Evolutionary conservation across 2,797 vertebrate species (phyloP), one percentile per base, ranked within the genome.

Genomic region (Arctocebus calabarensis): DNA sequence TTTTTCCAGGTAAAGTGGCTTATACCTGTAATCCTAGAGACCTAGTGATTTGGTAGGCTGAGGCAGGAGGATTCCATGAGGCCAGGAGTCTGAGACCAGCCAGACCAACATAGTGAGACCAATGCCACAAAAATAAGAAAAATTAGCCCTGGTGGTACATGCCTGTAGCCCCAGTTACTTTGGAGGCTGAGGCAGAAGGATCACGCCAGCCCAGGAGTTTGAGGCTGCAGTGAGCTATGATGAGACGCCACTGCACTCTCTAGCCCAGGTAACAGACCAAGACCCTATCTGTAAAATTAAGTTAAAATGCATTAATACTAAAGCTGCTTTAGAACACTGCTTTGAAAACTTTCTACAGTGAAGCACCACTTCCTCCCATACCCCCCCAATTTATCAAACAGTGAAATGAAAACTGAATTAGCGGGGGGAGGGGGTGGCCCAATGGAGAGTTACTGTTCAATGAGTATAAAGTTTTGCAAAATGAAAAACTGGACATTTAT

Each of bases 341-440:
- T 93, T 91, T 93, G 71, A 84, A 95, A 95, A 27, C 52, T 90
- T 91, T 64, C 14, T 88, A 43, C 71, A 22, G 27, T 70, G 25
- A 90, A 83, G 55, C 34, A 27, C 19, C 37, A 91, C 59, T 83
- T 92, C 75, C 48, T 82, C 40, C 40, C 40, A 40, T 40, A 45
- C 43, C 45, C 43, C 92, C 91, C 48, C 12, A 66, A 2, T 55
- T 40, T 66, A 37, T 88, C 64, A 71, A 23, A 86, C 45, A 74
- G 2, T 92, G 68, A 92, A 79, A 48, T 52, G 78, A 90, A 59
- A 84, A 70, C 32, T 62, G 34, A 93, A 48, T 84, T 52, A 79
- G 16, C 66, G 23, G 48, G 55, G 45, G 45, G 45, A 11, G 45
- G 5, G 32, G 8, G 27, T n/a, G 2, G 10, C 22, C 19, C 77